Evolutionary conservation across 64 coral and sea anemone species (phyloP).

Genomic region (Pocillopora verrucosa): DNA sequence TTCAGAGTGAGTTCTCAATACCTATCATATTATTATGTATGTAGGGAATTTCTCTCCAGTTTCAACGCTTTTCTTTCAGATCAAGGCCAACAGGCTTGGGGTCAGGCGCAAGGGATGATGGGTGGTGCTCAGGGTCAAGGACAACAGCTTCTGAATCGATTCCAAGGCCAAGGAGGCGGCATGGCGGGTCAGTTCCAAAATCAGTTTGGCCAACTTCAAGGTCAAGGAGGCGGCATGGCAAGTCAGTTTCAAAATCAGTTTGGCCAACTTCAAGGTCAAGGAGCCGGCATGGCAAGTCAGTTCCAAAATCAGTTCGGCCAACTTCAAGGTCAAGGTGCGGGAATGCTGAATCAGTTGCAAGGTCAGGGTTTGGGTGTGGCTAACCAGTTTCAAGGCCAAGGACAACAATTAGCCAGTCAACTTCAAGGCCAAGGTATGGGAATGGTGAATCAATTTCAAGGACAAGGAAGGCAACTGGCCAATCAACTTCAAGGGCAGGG

Average conservation of each 20-base stretch:
- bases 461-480: conserved; percentile 29
- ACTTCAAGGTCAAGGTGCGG: conserved; percentile 26
- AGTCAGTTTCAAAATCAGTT: conserved; percentile 52
- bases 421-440: conserved; percentile 23
- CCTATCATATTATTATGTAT: no score
- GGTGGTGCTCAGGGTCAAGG: conserved; percentile 65
- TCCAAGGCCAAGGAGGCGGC: conserved; percentile 32
- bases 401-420: conserved; percentile 2
- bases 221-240: conserved; percentile 54
- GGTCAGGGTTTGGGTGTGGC: conserved; percentile 62
- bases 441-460: conserved; percentile 11
- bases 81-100: conserved; percentile 41
- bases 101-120: conserved; percentile 55
- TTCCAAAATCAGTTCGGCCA: background rate
- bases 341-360: conserved; percentile 38
- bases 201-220: conserved; percentile 34
- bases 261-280: conserved; percentile 59
- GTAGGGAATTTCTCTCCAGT: background rate
- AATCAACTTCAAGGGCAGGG: conserved; percentile 73
- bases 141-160: conserved; percentile 11
- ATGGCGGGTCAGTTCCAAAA: conserved; percentile 39
- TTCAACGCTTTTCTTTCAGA: background rate
- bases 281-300: conserved; percentile 49
- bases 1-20: conserved; percentile 30
- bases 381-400: conserved; percentile 74